A percentile compares a stretch with the other conserved stretches of the same genome.
Conservation (phyloP, 2,113 vertebrate genomes). For the Engraulis encrasicolus region DNA sequence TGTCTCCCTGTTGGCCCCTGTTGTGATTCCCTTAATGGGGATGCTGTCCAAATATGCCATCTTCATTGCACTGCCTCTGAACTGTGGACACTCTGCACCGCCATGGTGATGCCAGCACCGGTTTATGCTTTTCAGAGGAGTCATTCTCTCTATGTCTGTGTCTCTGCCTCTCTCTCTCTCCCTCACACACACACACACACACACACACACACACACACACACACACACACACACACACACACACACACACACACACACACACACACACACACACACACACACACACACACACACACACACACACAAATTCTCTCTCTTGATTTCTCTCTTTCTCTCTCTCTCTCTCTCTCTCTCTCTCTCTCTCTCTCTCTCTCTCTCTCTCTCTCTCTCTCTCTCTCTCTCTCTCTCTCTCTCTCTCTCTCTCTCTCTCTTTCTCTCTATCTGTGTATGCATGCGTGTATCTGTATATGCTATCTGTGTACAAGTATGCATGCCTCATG, state of each 20-base stretch:
- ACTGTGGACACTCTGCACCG: background rate
- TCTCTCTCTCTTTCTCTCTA: background rate
- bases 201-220: too few relatives aligned
- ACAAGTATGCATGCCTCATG: background rate
- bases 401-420: background rate
- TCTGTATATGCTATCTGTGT: background rate
- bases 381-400: background rate
- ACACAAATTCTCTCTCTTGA: too few relatives aligned
- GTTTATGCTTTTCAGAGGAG: background rate
- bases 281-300: too few relatives aligned
- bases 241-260: too few relatives aligned
- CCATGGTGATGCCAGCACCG: background rate
- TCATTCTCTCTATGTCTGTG: background rate
- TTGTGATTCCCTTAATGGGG: background rate
- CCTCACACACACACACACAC: too few relatives aligned
- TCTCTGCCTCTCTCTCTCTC: too few relatives aligned
- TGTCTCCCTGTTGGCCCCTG: background rate
- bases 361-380: background rate
- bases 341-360: too few relatives aligned
- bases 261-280: too few relatives aligned
- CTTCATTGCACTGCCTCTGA: background rate
- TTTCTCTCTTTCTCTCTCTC: too few relatives aligned
- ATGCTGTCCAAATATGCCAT: background rate
- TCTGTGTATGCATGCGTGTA: background rate
- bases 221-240: too few relatives aligned